Conservation (phyloP, 2,113 vertebrate species). For the Piprites chloris region DNA sequence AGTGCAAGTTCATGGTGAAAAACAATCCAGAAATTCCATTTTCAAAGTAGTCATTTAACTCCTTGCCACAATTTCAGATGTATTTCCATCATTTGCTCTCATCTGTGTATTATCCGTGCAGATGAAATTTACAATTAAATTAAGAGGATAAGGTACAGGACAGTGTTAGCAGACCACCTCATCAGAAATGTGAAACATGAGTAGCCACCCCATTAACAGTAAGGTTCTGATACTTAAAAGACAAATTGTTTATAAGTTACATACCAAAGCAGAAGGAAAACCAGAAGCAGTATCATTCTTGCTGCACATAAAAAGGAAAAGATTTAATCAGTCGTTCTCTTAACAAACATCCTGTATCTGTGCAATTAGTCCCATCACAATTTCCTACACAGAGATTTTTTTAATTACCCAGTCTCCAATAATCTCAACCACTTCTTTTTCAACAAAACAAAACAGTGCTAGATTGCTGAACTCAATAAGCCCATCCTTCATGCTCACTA, state of each 20-base stretch:
- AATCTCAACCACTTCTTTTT: neutral
- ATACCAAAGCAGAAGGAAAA: neutral
- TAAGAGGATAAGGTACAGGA: neutral
- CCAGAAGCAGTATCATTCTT: neutral
- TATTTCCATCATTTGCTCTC: neutral
- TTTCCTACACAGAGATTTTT: neutral
- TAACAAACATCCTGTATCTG: neutral
- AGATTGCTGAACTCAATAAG: neutral
- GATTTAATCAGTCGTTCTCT: neutral
- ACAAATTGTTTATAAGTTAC: neutral
- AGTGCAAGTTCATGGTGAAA: neutral
- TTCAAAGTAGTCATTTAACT: neutral
- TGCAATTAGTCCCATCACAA: neutral
- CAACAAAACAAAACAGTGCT: neutral
- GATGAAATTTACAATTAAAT: neutral
- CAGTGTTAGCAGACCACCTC: neutral
- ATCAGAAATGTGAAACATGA: neutral
- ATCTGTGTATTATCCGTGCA: neutral
- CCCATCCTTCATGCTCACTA: neutral
- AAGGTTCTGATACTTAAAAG: neutral
- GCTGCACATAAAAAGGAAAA: neutral
- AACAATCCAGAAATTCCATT: neutral
- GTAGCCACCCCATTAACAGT: neutral
- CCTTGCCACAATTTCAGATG: neutral
- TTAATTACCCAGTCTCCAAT: neutral